Evolutionary conservation across 2,888 invertebrate species (phyloP).

Genomic region (Trileptium ribeirensis): DNA sequence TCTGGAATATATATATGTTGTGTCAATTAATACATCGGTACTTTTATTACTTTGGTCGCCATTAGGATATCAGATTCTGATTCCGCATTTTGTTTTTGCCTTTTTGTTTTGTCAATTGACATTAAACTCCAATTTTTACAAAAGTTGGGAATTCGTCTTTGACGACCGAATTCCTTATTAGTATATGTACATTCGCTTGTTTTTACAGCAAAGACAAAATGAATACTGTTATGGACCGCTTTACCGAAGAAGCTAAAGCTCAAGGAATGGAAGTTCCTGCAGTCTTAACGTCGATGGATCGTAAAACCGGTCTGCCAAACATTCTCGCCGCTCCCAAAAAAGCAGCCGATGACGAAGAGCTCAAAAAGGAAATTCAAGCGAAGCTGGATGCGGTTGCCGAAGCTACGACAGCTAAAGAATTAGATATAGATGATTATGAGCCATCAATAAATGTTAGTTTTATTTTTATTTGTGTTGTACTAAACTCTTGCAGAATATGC

Average conservation of each 20-base stretch:
- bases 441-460: too few relatives aligned
- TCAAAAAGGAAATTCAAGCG: not conserved
- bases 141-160: not conserved
- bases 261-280: slow-evolving; percentile 43
- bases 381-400: not conserved
- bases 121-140: too few relatives aligned
- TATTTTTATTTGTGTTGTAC: too few relatives aligned
- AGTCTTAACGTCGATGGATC: slow-evolving; percentile 21
- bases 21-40: too few relatives aligned
- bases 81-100: too few relatives aligned
- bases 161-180: too few relatives aligned
- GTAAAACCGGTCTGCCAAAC: slow-evolving; percentile 20
- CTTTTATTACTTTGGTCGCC: too few relatives aligned
- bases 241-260: slow-evolving; percentile 48
- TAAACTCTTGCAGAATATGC: too few relatives aligned
- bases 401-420: not conserved
- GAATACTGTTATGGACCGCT: slow-evolving; percentile 30
- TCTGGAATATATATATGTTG: too few relatives aligned
- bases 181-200: not conserved
- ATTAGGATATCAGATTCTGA: too few relatives aligned
- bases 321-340: not conserved
- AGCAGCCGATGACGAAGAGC: not conserved
- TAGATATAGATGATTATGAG: not conserved
- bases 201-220: slow-evolving; percentile 26
- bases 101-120: too few relatives aligned